Evolutionary conservation across 2,888 invertebrate species (phyloP).

Genomic region (Amblyteles armatorius): DNA sequence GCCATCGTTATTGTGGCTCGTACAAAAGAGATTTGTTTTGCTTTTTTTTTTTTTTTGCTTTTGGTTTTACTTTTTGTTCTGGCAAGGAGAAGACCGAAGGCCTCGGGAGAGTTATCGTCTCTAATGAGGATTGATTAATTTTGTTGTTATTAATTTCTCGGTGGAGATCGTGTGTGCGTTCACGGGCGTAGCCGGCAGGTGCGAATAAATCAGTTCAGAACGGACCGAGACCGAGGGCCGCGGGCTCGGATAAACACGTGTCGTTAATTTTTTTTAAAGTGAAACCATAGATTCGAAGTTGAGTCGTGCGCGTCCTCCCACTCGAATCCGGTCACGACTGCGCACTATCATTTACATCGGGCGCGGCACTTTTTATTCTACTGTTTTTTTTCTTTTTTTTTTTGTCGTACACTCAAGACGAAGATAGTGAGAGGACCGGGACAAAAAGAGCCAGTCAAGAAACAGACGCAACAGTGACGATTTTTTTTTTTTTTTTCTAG

Average conservation of each 20-base stretch:
- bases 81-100: conserved; percentile 19
- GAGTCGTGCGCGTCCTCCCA: conserved; percentile 1
- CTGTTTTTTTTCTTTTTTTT: conserved; percentile 13
- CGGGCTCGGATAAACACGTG: neutral
- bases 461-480: conserved; percentile 62
- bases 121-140: conserved; percentile 73
- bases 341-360: conserved; percentile 28
- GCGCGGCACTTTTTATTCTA: conserved; percentile 29
- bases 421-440: conserved; percentile 14
- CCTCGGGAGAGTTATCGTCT: conserved; percentile 35
- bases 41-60: neutral
- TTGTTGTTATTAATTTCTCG: conserved; percentile 74
- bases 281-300: neutral
- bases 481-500: conserved; percentile 39
- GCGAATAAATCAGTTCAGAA: neutral
- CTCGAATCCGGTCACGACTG: conserved; percentile 15
- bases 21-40: conserved; percentile 13
- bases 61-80: neutral
- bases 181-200: conserved; percentile 46
- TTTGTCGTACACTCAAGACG: neutral
- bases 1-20: conserved; percentile 22
- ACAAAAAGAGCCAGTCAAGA: conserved; percentile 33
- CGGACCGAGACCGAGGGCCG: neutral
- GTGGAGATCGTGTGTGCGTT: conserved; percentile 61
- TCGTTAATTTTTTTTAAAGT: neutral